These are phyloP conservation scores for Syngnathus floridae DNA, from an alignment of 2,113 vertebrate species.

Conservation along the genomic window DNA sequence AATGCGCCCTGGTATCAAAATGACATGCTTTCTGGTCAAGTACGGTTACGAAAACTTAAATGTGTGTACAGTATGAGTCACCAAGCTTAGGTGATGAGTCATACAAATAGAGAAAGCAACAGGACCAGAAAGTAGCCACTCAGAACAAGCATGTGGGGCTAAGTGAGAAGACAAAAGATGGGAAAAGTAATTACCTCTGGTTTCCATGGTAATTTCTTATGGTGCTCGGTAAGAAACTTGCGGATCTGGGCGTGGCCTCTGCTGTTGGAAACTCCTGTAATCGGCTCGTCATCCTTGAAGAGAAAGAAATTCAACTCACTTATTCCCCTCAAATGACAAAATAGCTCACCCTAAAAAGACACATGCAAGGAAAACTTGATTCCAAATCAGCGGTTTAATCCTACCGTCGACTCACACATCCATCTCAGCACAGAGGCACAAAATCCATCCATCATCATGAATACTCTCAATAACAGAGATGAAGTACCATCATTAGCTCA, in stretches of 20 bases:
- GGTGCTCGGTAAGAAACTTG: conserved; percentile 65
- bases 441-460: conserved; percentile 7
- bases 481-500: conserved; percentile 5
- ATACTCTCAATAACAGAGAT: conserved; percentile 12
- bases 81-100: conserved; percentile 18
- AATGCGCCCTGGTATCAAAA: background rate
- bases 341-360: background rate
- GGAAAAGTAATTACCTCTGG: conserved; percentile 60
- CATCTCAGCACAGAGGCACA: background rate
- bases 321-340: conserved; percentile 3
- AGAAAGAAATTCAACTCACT: background rate
- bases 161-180: background rate
- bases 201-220: conserved; percentile 73
- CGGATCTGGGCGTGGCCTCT: conserved; percentile 56
- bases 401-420: conserved; percentile 2
- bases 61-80: background rate
- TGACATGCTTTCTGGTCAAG: background rate
- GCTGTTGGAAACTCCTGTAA: conserved; percentile 39
- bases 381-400: background rate
- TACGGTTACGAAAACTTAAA: conserved; percentile 7
- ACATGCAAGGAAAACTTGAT: background rate
- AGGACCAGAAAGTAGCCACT: background rate
- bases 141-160: background rate
- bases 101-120: conserved; percentile 10
- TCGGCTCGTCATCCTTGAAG: conserved; percentile 66